Conservation (phyloP, 30 jellyfish, hydroid and myxozoan species). For the Sanderia malayensis region DNA sequence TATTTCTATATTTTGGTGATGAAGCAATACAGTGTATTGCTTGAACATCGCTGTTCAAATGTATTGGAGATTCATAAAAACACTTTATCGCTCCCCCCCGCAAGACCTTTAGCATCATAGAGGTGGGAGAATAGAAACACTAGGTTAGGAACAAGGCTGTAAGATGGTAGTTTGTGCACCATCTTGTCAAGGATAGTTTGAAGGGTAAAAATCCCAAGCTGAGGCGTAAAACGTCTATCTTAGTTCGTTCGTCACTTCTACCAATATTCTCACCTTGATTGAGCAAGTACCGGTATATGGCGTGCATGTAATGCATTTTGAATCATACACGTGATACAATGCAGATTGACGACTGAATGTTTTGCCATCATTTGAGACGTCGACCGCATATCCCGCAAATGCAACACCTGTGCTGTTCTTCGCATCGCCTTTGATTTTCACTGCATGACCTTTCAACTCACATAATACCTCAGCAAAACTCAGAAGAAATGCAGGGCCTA, state of each 20-base stretch:
- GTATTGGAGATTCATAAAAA: background rate
- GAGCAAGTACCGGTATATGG: conserved; percentile 50
- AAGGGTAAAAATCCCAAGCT: background rate
- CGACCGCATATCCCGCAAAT: conserved; percentile 66
- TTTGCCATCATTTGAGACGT: conserved; percentile 69
- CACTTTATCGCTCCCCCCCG: background rate
- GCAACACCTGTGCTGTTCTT: conserved; percentile 52
- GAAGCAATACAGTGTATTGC: background rate
- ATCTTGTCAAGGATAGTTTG: background rate
- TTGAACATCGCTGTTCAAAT: too few relatives aligned
- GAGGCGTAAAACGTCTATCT: background rate
- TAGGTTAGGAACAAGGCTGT: background rate
- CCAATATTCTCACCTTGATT: conserved; percentile 55
- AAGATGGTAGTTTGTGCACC: background rate
- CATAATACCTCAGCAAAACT: conserved; percentile 79
- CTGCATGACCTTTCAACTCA: conserved; percentile 52
- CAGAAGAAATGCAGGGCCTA: conserved; percentile 47
- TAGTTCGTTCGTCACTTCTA: background rate
- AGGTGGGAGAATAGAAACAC: too few relatives aligned
- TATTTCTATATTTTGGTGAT: background rate
- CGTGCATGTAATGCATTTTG: conserved; percentile 81
- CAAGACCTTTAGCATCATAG: background rate
- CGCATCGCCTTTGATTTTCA: conserved; percentile 36
- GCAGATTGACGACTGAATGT: conserved; percentile 52
- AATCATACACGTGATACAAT: conserved; percentile 61